Evolutionary conservation across 2,888 invertebrate species (phyloP).

Genomic region (Yponomeuta malinellus): DNA sequence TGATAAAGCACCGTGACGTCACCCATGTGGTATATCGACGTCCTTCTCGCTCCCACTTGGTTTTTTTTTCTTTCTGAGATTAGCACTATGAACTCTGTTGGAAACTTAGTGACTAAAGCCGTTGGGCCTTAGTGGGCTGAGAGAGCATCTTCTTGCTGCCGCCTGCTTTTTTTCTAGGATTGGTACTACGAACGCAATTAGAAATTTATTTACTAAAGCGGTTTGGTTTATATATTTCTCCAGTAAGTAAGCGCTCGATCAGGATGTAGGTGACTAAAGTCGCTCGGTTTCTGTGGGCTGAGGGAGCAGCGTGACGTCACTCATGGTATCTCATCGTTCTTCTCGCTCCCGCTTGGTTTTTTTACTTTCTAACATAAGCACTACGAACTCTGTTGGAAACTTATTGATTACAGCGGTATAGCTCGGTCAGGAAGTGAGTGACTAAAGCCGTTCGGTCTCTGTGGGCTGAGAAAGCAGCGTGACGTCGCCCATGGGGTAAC

Average conservation of each 20-base stretch:
- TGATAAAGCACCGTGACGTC: slow-evolving; percentile 78
- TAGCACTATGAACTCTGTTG: too few species aligned
- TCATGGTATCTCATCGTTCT: slow-evolving; percentile 75
- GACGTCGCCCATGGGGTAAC: slow-evolving; percentile 77
- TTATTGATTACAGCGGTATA: too few species aligned
- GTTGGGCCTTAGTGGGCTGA: too few species aligned
- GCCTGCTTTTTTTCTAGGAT: too few species aligned
- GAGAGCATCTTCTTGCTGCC: too few species aligned
- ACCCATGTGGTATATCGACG: slow-evolving; percentile 76
- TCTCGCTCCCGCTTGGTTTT: slow-evolving; percentile 42
- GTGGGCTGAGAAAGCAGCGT: slow-evolving; percentile 78
- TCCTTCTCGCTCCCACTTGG: slow-evolving; percentile 48
- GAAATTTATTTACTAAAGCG: too few species aligned
- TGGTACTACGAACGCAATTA: too few species aligned
- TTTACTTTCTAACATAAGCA: slow-evolving; percentile 43
- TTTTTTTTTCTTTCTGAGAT: slow-evolving; percentile 56
- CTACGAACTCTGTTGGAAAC: too few species aligned
- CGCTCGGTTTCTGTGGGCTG: slow-evolving; percentile 78
- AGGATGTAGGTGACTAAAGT: slow-evolving; percentile 31
- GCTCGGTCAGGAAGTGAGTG: background rate
- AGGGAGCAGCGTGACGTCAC: slow-evolving; percentile 76
- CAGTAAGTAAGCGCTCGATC: background rate
- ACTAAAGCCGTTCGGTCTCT: slow-evolving; percentile 69
- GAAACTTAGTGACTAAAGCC: too few species aligned
- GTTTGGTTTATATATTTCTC: too few species aligned